phyloP scores from a whole-genome alignment of 2,113 vertebrate species.

The Thamnaconus septentrionalis region DNA sequence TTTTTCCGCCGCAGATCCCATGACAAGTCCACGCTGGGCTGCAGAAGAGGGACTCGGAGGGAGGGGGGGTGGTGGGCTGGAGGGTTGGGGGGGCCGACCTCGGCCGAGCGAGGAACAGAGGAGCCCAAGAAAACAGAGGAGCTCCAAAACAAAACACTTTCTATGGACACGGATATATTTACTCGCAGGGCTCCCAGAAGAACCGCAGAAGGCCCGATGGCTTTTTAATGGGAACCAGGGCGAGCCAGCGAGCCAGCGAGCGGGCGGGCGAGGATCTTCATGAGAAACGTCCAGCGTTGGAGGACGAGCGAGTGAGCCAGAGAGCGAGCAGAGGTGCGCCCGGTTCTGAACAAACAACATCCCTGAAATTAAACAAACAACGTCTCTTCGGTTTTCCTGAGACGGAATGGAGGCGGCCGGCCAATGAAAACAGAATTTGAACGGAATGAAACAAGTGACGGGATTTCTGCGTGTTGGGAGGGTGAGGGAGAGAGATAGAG shows the following conservation, averaged over 20 bases:
- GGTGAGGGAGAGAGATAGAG: too few species aligned
- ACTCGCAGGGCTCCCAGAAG: slow-evolving; percentile 75
- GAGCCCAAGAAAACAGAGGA: slow-evolving; percentile 75
- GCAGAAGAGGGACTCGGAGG: slow-evolving; percentile 18
- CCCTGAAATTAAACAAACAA: slow-evolving; percentile 43
- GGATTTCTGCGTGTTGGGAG: too few species aligned
- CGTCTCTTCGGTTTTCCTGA: neutral
- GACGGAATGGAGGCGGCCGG: too few species aligned
- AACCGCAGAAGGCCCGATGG: slow-evolving; percentile 65
- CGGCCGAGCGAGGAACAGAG: slow-evolving; percentile 57
- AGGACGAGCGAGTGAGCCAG: too few species aligned
- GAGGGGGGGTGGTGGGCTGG: slow-evolving; percentile 11
- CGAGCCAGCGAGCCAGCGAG: slow-evolving; percentile 59
- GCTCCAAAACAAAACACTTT: slow-evolving; percentile 78
- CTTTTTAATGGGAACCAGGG: slow-evolving; percentile 78
- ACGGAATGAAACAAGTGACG: too few species aligned
- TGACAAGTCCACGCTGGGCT: slow-evolving; percentile 38
- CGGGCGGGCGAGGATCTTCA: slow-evolving; percentile 53
- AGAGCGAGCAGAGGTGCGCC: slow-evolving; percentile 40
- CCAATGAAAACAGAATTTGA: too few species aligned
- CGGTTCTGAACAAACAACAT: slow-evolving; percentile 63
- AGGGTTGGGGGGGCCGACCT: slow-evolving; percentile 63
- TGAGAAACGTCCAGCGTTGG: slow-evolving; percentile 59
- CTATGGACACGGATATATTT: slow-evolving; percentile 80
- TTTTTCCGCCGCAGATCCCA: slow-evolving; percentile 49